phyloP scores from a whole-genome alignment of 2,888 invertebrate genomes.

The Xestobium rufovillosum region DNA sequence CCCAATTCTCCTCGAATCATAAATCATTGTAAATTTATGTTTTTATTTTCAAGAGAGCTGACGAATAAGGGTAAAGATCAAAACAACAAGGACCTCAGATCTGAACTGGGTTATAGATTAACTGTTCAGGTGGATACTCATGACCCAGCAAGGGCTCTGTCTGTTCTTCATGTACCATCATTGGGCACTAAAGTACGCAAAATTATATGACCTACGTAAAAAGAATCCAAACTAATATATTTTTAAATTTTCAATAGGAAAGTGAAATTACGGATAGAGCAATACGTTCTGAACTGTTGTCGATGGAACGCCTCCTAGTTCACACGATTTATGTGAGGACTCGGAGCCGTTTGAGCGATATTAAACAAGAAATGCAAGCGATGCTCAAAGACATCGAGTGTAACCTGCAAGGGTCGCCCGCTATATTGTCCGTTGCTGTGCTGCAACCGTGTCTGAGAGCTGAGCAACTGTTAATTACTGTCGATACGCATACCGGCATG shows the following conservation, averaged over 20 bases:
- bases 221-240: too few species aligned
- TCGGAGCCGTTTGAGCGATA: conserved; percentile 71
- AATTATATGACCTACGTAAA: too few species aligned
- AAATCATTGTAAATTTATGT: conserved; percentile 6
- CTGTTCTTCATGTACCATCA: conserved; percentile 60
- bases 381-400: conserved; percentile 67
- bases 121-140: conserved; percentile 82
- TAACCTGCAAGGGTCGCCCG: conserved; percentile 85
- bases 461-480: conserved; percentile 85
- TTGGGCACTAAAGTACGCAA: conserved; percentile 55
- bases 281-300: conserved; percentile 83
- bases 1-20: too few species aligned
- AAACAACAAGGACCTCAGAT: conserved; percentile 57
- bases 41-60: conserved; percentile 44
- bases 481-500: conserved; percentile 91
- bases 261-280: conserved; percentile 67
- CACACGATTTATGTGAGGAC: conserved; percentile 93
- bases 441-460: conserved; percentile 84
- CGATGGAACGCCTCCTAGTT: conserved; percentile 88
- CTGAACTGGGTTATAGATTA: conserved; percentile 80
- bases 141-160: conserved; percentile 68
- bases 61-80: conserved; percentile 45
- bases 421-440: conserved; percentile 84
- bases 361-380: conserved; percentile 68
- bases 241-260: conserved; percentile 46